Conservation (phyloP, 37 sponge, comb jelly and placozoan species). For the Amphimedon queenslandica region DNA sequence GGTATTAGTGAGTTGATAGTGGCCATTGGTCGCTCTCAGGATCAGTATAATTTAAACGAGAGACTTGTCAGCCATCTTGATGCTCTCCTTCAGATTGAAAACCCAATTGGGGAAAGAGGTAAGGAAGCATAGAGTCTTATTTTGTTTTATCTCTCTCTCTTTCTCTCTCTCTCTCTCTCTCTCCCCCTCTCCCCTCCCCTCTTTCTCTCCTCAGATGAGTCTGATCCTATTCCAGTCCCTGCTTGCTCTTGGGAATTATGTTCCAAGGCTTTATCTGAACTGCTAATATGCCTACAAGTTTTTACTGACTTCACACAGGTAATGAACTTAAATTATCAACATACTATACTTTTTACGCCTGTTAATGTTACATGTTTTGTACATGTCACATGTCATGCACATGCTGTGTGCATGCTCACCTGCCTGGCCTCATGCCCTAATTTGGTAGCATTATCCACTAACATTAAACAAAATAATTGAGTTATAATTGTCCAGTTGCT, state of each 20-base stretch:
- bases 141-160: constrained; percentile 1
- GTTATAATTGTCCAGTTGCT: too few relatives aligned
- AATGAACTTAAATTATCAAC: background rate
- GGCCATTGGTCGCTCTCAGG: constrained; percentile 57
- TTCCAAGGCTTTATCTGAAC: constrained; percentile 24
- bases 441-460: too few relatives aligned
- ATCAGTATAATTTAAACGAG: constrained; percentile 56
- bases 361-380: too few relatives aligned
- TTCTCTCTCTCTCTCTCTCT: background rate
- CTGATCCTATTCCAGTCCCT: background rate
- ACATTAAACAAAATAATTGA: too few relatives aligned
- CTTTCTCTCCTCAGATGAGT: background rate
- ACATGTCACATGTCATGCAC: too few relatives aligned
- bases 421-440: too few relatives aligned
- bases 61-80: constrained; percentile 56
- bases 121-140: background rate
- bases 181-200: background rate
- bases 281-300: constrained; percentile 35
- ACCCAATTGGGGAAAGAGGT: constrained; percentile 17
- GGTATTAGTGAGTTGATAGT: constrained; percentile 67
- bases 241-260: constrained; percentile 24
- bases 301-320: constrained; percentile 61
- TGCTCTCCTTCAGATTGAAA: constrained; percentile 29
- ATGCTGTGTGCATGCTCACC: too few relatives aligned
- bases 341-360: too few relatives aligned